Base-by-base conservation (phyloP, 2,888 invertebrate genomes). In the Pherbina coryleti region DNA sequence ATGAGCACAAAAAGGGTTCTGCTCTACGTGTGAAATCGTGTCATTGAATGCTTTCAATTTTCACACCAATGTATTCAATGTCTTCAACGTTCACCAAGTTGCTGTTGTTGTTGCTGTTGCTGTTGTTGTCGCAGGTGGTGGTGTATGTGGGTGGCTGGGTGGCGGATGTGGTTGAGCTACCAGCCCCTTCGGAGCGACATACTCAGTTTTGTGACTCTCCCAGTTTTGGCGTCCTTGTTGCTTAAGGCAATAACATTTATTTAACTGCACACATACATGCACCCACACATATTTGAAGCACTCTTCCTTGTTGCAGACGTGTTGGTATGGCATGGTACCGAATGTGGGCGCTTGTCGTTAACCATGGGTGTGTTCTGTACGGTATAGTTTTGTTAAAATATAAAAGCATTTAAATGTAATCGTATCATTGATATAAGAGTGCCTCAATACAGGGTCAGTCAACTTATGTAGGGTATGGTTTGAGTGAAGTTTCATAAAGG, bases 391-490 rank as follows among this genome's bases (percentile, higher is more conserved):
- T 57, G 60, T 60, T 72, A 11, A 22, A 57, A 19, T 72, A 72
- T 37, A 37, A 55, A 71, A 60, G 57, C 37, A 72, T 37, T 80
- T 79, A 75, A 77, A 77, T 62, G 78, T 79, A 80, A 80, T 81
- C 74, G 81, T 78, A 80, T 82, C 81, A 80, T 80, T 82, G 80
- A 78, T 77, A 81, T 78, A 82, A 82, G 80, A 80, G 78, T 79
- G 66, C 67, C 77, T 19, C 11, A 11, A 53, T 37, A 77, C 71
- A 70, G 19, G 17, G 44, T 67, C n/a, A 53, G 57, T 1, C 22
- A 19, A 25, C 25, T 22, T 19, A 5, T 22, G 14, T 8, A n/a
- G 19, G 25, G 19, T 1, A 3, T n/a, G n/a, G 57, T 22, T 25
- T 60, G 22, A 22, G 5, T 22, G n/a, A n/a, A n/a, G n/a, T n/a